These are phyloP conservation scores for Cryptoblepharus egeriae DNA, from an alignment of 2,797 vertebrate species.

Conservation along the genomic window DNA sequence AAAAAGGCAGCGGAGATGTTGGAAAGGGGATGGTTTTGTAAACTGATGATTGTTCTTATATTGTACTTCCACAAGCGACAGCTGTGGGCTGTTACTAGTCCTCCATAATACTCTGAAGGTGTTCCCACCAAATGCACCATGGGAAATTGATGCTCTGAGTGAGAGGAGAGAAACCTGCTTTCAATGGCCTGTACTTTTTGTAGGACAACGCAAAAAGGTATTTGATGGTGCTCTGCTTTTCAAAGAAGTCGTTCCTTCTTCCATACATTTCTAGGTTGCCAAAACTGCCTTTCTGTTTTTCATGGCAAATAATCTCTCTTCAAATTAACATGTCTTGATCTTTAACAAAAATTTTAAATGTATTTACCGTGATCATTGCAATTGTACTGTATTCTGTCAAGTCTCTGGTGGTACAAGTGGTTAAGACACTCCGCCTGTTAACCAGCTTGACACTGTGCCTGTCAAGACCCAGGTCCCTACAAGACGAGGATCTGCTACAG, in stretches of 20 bases:
- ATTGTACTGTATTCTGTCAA: neutral
- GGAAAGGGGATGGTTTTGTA: no score
- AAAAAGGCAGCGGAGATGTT: no score
- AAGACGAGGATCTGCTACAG: no score
- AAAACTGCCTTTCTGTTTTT: neutral
- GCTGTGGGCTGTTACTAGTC: no score
- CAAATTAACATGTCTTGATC: neutral
- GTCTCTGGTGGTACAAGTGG: no score
- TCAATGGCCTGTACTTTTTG: neutral
- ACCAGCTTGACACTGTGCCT: no score
- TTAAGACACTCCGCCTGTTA: no score
- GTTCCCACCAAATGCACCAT: neutral
- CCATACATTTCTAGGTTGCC: no score
- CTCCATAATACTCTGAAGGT: neutral
- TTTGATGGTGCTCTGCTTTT: neutral
- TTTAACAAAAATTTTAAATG: neutral
- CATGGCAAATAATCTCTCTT: neutral
- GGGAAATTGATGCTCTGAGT: neutral
- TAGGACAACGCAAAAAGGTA: neutral
- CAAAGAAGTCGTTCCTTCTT: neutral
- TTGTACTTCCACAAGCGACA: no score
- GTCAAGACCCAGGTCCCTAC: no score
- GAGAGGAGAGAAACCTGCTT: no score
- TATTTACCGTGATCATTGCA: neutral
- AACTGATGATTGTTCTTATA: no score